Evolutionary conservation across 2,113 vertebrate genomes (phyloP).

Genomic region (Alaudala cheleensis): DNA sequence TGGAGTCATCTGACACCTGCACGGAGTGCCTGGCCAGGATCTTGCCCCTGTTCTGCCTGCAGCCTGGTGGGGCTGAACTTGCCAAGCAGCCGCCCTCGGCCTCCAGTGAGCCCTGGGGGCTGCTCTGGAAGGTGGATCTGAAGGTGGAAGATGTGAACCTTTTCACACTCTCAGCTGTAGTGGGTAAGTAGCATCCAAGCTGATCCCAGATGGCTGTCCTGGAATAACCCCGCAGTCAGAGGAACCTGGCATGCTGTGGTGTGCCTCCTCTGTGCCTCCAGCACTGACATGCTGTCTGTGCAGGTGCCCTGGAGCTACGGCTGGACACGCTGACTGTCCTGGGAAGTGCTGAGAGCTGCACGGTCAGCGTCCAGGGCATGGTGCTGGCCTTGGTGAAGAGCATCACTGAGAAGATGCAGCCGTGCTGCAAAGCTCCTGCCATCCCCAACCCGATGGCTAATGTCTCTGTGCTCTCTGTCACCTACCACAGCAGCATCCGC

Average conservation of each 20-base stretch:
- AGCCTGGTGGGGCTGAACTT: neutral
- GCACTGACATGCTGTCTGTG: neutral
- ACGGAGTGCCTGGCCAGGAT: slow-evolving; percentile 89
- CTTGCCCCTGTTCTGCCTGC: slow-evolving; percentile 74
- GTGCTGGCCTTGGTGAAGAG: slow-evolving; percentile 85
- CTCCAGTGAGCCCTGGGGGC: slow-evolving; percentile 34
- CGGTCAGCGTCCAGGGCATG: slow-evolving; percentile 81
- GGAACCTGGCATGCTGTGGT: neutral
- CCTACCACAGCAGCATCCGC: slow-evolving; percentile 83
- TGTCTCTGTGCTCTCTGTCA: slow-evolving; percentile 79
- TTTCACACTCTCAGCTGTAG: slow-evolving; percentile 87
- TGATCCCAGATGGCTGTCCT: neutral
- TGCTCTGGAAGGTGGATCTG: slow-evolving; percentile 88
- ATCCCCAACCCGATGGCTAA: slow-evolving; percentile 78
- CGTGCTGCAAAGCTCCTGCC: slow-evolving; percentile 83
- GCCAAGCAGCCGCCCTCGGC: neutral
- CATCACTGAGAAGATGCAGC: slow-evolving; percentile 88
- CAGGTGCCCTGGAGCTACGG: slow-evolving; percentile 88
- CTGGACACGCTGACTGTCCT: slow-evolving; percentile 81
- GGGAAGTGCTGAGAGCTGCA: slow-evolving; percentile 85
- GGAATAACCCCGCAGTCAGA: rapidly evolving
- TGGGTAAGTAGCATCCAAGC: slow-evolving; percentile 77
- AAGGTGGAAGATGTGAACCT: slow-evolving; percentile 90
- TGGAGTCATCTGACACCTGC: slow-evolving; percentile 92
- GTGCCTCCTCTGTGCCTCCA: neutral